These are phyloP conservation scores for Drosophila orosa DNA, from an alignment of 1,140 invertebrate genomes.

Conservation along the genomic window DNA sequence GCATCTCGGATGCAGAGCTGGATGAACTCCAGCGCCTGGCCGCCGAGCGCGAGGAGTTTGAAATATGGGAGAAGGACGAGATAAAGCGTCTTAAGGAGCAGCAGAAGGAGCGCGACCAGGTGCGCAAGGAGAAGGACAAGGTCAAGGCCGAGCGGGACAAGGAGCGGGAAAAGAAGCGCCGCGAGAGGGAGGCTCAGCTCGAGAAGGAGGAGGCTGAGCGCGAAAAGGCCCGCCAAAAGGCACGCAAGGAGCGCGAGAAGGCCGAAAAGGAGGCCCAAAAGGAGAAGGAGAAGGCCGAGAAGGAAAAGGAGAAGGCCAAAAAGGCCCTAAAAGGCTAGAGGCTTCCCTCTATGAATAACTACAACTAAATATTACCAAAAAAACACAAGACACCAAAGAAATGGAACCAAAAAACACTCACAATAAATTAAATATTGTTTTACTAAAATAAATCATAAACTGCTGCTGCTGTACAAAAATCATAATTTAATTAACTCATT, in stretches of 20 bases:
- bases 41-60: slow-evolving; percentile 55
- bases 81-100: slow-evolving; percentile 52
- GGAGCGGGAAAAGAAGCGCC: slow-evolving; percentile 15
- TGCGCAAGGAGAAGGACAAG: slow-evolving; percentile 46
- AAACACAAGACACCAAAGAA: background rate
- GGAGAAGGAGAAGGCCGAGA: slow-evolving; percentile 43
- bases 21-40: slow-evolving; percentile 42
- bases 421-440: slow-evolving; percentile 2
- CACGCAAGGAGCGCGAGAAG: slow-evolving; percentile 49
- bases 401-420: background rate
- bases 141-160: slow-evolving; percentile 29
- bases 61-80: slow-evolving; percentile 60
- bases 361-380: slow-evolving; percentile 5
- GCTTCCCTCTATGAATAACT: background rate
- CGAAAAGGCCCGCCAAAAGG: slow-evolving; percentile 41
- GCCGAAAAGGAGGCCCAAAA: slow-evolving; percentile 40
- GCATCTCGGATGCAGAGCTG: slow-evolving; percentile 51
- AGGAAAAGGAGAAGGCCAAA: slow-evolving; percentile 37
- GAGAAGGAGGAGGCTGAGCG: slow-evolving; percentile 53
- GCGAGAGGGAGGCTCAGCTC: slow-evolving; percentile 26
- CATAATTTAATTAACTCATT: background rate
- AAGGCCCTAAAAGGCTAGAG: slow-evolving; percentile 26
- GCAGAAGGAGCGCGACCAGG: slow-evolving; percentile 51
- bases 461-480: slow-evolving; percentile 29
- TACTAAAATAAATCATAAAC: slow-evolving; percentile 44